These are phyloP conservation scores for Eulemur albifrons DNA, from an alignment of 2,797 vertebrate species.

Conservation along the genomic window DNA sequence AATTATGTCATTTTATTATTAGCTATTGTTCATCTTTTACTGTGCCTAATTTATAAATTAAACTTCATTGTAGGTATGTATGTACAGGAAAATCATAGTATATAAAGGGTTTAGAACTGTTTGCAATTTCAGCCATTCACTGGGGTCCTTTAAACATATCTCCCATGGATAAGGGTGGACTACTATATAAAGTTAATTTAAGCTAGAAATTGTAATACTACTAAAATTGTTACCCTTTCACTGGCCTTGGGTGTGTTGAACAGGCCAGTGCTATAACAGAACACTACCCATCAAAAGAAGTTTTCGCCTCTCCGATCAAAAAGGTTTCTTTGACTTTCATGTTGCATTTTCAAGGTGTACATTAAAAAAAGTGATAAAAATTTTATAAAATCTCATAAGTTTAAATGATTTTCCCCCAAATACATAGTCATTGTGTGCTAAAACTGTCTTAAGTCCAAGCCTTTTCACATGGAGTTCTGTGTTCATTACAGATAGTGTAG, in stretches of 20 bases:
- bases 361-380: neutral
- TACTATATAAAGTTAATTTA: neutral
- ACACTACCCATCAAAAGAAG: neutral
- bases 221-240: neutral
- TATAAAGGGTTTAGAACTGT: neutral
- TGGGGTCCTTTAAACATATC: neutral
- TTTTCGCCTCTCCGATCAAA: neutral
- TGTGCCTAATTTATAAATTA: neutral
- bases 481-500: neutral
- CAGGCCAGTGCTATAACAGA: neutral
- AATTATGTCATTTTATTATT: neutral
- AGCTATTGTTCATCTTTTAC: neutral
- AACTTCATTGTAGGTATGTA: neutral
- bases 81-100: neutral
- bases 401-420: neutral
- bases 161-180: neutral
- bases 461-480: neutral
- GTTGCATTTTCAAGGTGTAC: neutral
- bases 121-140: neutral
- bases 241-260: neutral
- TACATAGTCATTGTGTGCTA: neutral
- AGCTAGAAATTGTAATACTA: neutral
- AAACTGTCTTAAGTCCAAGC: neutral
- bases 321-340: neutral
- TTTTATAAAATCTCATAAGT: neutral